Percentiles rank a stretch among this genome's conserved stretches.
Evolutionary conservation across 2,888 invertebrate genomes (phyloP).

Genomic region (Podotricha telesiphe): DNA sequence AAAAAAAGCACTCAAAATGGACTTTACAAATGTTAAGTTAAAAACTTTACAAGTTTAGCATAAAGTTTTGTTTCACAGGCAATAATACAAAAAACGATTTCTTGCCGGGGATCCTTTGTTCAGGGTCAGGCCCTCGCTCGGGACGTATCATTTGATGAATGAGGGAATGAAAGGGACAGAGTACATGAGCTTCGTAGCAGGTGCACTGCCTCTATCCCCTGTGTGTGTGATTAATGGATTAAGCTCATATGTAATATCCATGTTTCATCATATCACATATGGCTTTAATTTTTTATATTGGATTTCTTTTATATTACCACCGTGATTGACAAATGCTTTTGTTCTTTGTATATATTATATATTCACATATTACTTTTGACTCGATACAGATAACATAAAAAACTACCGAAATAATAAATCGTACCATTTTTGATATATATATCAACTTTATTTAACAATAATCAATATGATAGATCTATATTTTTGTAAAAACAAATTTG

Average conservation of each 20-base stretch:
- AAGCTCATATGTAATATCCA: constrained; percentile 21
- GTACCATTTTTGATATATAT: not conserved
- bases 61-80: constrained; percentile 2
- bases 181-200: constrained; percentile 31
- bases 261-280: constrained; percentile 23
- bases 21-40: not conserved
- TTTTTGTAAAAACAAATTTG: too few species aligned
- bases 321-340: not conserved
- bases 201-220: constrained; percentile 31
- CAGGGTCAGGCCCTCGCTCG: constrained; percentile 34
- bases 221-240: constrained; percentile 35
- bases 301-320: constrained; percentile 1
- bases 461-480: too few species aligned
- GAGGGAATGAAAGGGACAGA: constrained; percentile 34
- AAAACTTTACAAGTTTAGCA: constrained; percentile 6
- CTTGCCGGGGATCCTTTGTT: constrained; percentile 33
- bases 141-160: constrained; percentile 40
- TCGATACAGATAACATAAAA: too few species aligned
- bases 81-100: constrained; percentile 24
- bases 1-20: not conserved
- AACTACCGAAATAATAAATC: not conserved
- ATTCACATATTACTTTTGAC: too few species aligned
- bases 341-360: not conserved
- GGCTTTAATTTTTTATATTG: constrained; percentile 8
- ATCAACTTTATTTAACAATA: too few species aligned